Percentiles rank a stretch among this genome's conserved stretches.
Evolutionary conservation across 1,140 invertebrate species (phyloP).

Genomic region (Holotrichia oblita): DNA sequence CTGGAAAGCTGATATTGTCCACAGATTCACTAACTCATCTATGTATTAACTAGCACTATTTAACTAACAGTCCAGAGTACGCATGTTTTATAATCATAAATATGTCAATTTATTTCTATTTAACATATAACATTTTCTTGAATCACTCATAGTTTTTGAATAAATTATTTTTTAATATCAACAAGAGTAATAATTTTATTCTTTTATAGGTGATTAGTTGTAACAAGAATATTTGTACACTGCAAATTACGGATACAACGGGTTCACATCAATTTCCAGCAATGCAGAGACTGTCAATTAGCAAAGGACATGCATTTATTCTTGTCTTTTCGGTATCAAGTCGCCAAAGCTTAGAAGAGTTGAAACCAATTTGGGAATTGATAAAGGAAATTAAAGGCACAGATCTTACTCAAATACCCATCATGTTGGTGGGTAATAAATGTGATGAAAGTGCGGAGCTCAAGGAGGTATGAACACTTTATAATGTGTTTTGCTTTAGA

Average conservation of each 20-base stretch:
- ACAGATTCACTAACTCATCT: no score
- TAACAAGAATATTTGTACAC: constrained; percentile 99
- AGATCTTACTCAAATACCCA: constrained; percentile 85
- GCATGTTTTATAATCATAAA: no score
- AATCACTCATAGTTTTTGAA: no score
- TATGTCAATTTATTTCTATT: no score
- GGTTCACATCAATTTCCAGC: constrained; percentile 99
- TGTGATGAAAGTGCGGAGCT: constrained; percentile 91
- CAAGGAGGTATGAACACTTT: constrained; percentile 73
- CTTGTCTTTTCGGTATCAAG: constrained; percentile 93
- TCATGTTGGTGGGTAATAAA: constrained; percentile 96
- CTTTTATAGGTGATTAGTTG: constrained; percentile 93
- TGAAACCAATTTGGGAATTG: constrained; percentile 90
- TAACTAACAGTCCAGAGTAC: no score
- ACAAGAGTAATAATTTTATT: not conserved
- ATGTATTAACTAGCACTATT: no score
- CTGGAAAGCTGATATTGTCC: no score
- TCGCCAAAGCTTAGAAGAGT: constrained; percentile 94
- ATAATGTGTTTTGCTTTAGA: no score
- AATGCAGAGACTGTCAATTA: constrained; percentile 98
- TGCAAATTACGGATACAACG: constrained; percentile 99
- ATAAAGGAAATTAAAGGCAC: constrained; percentile 82
- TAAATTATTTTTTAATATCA: not conserved
- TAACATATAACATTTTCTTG: no score
- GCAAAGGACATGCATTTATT: constrained; percentile 96